Conservation (phyloP, 2,113 vertebrate genomes). For the Dipodomys spectabilis region DNA sequence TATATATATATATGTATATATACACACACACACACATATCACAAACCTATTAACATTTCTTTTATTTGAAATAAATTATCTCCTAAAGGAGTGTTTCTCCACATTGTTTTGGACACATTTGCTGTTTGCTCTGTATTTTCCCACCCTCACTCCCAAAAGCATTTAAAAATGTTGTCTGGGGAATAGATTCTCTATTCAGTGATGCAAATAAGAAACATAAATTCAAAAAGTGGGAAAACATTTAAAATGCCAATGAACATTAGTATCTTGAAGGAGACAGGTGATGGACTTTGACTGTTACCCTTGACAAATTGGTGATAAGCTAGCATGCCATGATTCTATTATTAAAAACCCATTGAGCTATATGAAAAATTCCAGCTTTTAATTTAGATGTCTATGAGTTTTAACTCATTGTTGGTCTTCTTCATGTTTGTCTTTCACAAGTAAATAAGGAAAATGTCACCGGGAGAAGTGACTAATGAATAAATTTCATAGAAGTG, state of each 20-base stretch:
- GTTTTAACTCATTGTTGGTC: neutral
- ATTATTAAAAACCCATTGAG: neutral
- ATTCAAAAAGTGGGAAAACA: too few relatives aligned
- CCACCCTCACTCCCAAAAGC: neutral
- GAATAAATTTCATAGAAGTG: neutral
- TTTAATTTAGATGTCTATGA: neutral
- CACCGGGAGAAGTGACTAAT: neutral
- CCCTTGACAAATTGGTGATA: neutral
- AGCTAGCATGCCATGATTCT: neutral
- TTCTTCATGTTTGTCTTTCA: neutral
- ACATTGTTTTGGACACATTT: neutral
- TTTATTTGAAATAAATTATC: slow-evolving; percentile 18
- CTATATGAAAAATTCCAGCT: neutral
- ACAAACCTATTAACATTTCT: neutral
- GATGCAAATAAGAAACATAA: too few relatives aligned
- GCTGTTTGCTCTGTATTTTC: neutral
- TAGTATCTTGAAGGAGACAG: too few relatives aligned
- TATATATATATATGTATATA: too few relatives aligned
- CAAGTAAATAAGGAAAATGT: neutral
- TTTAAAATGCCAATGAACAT: too few relatives aligned
- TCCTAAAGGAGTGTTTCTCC: neutral
- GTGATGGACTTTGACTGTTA: neutral
- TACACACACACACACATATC: too few relatives aligned
- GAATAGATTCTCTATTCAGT: too few relatives aligned
- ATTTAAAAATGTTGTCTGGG: too few relatives aligned